These are phyloP conservation scores for Phacellophora camtschatica DNA, from an alignment of 30 jellyfish, hydroid and myxozoan species.

Conservation along the genomic window DNA sequence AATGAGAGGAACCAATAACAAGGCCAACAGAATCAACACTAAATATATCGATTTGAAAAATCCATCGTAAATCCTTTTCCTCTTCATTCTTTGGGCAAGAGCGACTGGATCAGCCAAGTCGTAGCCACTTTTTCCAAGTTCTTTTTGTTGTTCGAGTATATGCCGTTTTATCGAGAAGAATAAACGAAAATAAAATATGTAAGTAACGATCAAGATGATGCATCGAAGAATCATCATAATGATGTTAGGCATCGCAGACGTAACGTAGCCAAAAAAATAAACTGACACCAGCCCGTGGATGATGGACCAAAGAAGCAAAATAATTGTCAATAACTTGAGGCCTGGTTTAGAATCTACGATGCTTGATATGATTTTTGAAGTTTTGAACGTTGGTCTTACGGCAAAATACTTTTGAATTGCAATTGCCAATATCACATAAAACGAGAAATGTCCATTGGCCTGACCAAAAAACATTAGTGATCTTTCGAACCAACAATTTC, in stretches of 20 bases:
- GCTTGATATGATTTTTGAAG: neutral
- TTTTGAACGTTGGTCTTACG: neutral
- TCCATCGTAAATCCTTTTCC: neutral
- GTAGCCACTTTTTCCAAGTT: too few species aligned
- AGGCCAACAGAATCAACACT: conserved; percentile 3
- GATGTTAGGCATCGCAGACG: conserved; percentile 2
- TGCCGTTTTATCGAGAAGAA: conserved; percentile 21
- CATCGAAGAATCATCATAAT: conserved; percentile 13
- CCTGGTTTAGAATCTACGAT: neutral
- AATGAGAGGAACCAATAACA: neutral
- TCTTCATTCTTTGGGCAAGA: neutral
- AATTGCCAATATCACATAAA: conserved; percentile 19
- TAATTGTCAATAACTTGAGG: neutral
- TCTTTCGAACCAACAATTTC: conserved; percentile 39
- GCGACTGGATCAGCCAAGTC: neutral
- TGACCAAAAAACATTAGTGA: conserved; percentile 33
- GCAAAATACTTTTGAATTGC: conserved; percentile 34
- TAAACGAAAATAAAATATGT: conserved; percentile 15
- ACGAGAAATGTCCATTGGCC: conserved; percentile 30
- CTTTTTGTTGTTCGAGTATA: neutral
- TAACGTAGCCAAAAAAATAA: conserved; percentile 29
- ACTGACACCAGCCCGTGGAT: conserved; percentile 35
- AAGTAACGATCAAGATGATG: neutral
- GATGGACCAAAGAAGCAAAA: neutral
- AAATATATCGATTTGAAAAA: neutral